phyloP scores from a whole-genome alignment of 1,140 invertebrate genomes.

The Coenobita brevimanus region DNA sequence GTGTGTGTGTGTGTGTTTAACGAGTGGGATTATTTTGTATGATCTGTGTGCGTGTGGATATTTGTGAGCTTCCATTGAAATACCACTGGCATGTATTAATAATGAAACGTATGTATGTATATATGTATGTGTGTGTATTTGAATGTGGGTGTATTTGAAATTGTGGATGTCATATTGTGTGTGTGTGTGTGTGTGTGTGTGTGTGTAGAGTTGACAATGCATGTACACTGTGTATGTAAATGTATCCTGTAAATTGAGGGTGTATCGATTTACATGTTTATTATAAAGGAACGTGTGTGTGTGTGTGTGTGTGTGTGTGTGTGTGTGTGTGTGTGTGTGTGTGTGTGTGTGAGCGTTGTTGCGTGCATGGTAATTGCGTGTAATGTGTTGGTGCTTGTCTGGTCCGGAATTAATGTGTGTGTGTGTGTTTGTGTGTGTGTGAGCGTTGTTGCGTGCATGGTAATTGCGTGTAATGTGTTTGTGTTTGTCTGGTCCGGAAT shows the following conservation, averaged over 20 bases:
- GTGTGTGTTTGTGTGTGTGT: constrained; percentile 17
- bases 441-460: background rate
- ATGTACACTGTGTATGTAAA: constrained; percentile 13
- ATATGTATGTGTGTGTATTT: no score
- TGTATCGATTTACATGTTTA: background rate
- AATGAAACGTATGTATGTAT: no score
- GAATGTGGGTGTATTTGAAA: no score
- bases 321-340: constrained; percentile 1
- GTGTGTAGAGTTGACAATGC: background rate
- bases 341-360: background rate
- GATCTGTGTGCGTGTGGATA: no score
- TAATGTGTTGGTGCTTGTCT: background rate
- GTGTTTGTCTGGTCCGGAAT: no score
- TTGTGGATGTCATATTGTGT: no score
- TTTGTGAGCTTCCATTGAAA: no score
- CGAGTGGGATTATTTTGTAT: no score
- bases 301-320: background rate
- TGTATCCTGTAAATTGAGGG: background rate
- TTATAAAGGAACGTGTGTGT: background rate
- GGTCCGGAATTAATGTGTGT: background rate
- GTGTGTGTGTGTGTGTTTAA: no score
- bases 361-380: no score
- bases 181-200: background rate
- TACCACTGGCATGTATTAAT: no score
- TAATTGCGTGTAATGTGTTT: background rate